Base-by-base conservation (phyloP, 2,113 vertebrate genomes). In the Sceloporus tristichus region DNA sequence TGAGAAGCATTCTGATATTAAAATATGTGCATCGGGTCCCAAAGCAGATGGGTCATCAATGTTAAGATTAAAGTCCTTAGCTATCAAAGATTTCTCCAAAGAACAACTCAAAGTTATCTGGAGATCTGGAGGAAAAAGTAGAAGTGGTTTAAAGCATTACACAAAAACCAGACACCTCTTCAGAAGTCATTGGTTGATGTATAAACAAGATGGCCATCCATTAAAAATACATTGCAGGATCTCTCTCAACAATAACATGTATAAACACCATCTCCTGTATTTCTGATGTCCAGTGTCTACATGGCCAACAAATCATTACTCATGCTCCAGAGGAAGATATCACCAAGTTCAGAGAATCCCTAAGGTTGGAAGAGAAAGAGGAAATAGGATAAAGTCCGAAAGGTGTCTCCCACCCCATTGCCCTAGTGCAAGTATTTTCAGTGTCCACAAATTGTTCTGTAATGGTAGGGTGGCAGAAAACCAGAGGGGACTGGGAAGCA, bases 41-140 rank as follows among this genome's bases (percentile, higher is more conserved):
- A 65, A 92, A 90, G 78, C 81, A 93, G 89, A 90, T 92, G 76
- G 83, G 70, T 80, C 68, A 87, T 93, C 91, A 90, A 86, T 91
- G 86, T 5, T 88, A 74, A 94, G 54, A 93, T 89, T 90, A 91
- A 89, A 93, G n/a, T 76, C 59, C 83, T 91, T 68, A 54, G 70
- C 40, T 92, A 75, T 87, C 70, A 86, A 89, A 54, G 9, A 86
- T 11, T 29, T 89, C 91, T 93, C 27, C 62, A 90, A 94, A 90
- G 65, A 89, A 13, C 29, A 87, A 4, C 83, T 93, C 62, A 75
- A 94, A 91, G 34, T 90, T 91, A 3, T 80, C 14, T 85, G n/a
- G 53, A 90, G 11, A 73, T 65, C 9, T 87, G 79, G 4, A 90
- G 79, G 18, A 90, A 91, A 80, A 66, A 0, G 75, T 42, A 75